phyloP scores from a whole-genome alignment of 2,797 vertebrate species.

The Rhabdophis nuchalis region DNA sequence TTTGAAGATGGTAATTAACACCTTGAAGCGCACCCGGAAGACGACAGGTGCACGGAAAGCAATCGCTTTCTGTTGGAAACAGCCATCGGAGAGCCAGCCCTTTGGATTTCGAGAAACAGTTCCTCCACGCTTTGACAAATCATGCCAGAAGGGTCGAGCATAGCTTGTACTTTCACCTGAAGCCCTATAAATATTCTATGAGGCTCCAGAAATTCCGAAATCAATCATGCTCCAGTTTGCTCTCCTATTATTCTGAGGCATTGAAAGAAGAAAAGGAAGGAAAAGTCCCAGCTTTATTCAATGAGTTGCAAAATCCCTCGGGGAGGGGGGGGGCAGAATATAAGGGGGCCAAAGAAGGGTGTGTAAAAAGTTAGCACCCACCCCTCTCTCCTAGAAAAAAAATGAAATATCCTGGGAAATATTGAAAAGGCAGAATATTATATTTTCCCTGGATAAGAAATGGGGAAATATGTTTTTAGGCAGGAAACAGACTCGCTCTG shows the following conservation, averaged over 20 bases:
- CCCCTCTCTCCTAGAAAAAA: too few species aligned
- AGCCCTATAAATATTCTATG: neutral
- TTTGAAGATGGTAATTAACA: too few species aligned
- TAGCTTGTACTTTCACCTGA: neutral
- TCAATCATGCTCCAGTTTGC: neutral
- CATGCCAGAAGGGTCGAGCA: neutral
- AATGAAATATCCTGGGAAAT: too few species aligned
- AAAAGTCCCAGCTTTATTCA: neutral
- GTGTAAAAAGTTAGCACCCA: too few species aligned
- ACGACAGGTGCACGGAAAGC: neutral
- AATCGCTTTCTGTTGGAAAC: neutral
- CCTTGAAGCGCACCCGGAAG: too few species aligned
- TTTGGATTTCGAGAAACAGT: neutral
- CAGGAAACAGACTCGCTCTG: too few species aligned
- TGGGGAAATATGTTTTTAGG: too few species aligned
- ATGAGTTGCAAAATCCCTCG: neutral
- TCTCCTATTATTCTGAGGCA: neutral
- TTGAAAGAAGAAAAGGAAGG: neutral
- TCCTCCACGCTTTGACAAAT: neutral
- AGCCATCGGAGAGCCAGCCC: neutral
- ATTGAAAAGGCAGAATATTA: too few species aligned
- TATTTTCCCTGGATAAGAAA: too few species aligned
- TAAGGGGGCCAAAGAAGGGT: too few species aligned
- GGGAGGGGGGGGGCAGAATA: neutral
- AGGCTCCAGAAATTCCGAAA: neutral